A percentile compares a stretch with the other conserved stretches of the same genome.
phyloP scores from a whole-genome alignment of 2,797 vertebrate species.

The Chanos chanos region DNA sequence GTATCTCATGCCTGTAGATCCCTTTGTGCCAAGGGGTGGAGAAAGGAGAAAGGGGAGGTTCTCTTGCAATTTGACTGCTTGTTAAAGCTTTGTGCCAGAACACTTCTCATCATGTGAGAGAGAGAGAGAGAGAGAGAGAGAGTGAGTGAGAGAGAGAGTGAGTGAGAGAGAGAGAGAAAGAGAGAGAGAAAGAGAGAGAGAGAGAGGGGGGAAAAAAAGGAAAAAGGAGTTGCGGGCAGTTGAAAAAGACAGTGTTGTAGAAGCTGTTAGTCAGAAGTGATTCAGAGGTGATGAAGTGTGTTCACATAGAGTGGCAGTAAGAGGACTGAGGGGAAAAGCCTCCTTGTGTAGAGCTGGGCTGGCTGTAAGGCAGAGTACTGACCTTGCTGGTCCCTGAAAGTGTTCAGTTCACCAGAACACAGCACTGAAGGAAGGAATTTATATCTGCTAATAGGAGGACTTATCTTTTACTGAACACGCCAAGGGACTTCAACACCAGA shows the following conservation, averaged over 20 bases:
- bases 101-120: conserved; percentile 61
- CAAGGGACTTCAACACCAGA: background rate
- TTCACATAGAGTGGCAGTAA: conserved; percentile 65
- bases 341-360: no score
- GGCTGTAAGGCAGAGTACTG: no score
- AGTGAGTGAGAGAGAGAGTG: conserved; percentile 24
- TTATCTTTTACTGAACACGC: background rate
- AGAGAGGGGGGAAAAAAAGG: background rate
- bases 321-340: no score
- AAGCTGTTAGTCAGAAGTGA: no score
- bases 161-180: conserved; percentile 45
- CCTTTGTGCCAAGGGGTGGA: conserved; percentile 68
- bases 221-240: background rate
- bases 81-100: conserved; percentile 56
- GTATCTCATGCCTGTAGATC: conserved; percentile 62
- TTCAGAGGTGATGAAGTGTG: conserved; percentile 72
- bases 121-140: conserved; percentile 20
- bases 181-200: conserved; percentile 26
- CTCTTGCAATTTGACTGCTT: conserved; percentile 56
- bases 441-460: no score
- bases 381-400: no score
- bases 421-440: no score
- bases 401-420: no score
- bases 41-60: conserved; percentile 53
- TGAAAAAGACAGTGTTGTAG: conserved; percentile 58